phyloP scores from a whole-genome alignment of 2,797 vertebrate species.

The Poecilia wingei region DNA sequence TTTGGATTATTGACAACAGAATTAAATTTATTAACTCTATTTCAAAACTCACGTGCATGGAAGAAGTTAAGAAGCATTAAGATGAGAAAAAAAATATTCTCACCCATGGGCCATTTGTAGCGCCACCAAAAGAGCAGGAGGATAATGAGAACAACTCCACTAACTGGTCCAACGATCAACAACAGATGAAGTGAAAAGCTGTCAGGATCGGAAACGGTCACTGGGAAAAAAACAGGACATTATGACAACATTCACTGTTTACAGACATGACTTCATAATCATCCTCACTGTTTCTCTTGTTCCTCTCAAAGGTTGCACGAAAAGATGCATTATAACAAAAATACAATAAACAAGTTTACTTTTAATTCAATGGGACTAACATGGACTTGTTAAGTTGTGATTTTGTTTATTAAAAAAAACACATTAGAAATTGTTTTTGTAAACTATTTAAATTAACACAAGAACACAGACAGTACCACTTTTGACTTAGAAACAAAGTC shows the following conservation, averaged over 20 bases:
- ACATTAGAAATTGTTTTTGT: background rate
- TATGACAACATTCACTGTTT: background rate
- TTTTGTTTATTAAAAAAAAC: background rate
- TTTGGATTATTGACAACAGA: no score
- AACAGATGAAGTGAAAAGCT: background rate
- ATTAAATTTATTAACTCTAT: no score
- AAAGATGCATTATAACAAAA: background rate
- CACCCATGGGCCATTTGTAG: background rate
- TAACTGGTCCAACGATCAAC: background rate
- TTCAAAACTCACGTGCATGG: no score
- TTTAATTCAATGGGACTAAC: background rate
- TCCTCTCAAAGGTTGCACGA: background rate
- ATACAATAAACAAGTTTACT: background rate
- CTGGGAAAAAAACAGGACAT: background rate
- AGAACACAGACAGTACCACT: background rate
- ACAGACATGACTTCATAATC: background rate
- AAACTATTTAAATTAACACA: background rate
- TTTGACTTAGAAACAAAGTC: background rate
- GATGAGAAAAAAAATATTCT: background rate
- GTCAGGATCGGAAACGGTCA: background rate
- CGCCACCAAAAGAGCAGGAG: background rate
- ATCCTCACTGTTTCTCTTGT: background rate
- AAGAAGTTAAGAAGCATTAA: background rate
- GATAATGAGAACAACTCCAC: conserved; percentile 23
- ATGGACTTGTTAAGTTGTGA: background rate